Percentiles rank a stretch among this genome's conserved stretches.
phyloP scores from a whole-genome alignment of 2,113 vertebrate species.

The Muntiacus reevesi region DNA sequence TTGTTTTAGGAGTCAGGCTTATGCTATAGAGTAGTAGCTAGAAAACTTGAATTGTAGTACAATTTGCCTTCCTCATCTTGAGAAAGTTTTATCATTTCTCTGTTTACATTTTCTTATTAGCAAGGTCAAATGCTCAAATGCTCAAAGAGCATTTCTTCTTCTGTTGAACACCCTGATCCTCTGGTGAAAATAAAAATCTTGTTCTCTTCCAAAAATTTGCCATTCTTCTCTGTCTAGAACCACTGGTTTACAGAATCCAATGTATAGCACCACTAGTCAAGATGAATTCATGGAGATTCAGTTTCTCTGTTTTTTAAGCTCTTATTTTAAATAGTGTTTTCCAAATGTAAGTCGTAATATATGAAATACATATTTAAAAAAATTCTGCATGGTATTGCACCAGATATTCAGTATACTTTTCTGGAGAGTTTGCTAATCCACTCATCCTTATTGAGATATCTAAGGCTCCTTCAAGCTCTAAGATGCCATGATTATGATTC shows the following conservation, averaged over 20 bases:
- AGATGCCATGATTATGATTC: conserved; percentile 47
- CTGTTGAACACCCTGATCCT: background rate
- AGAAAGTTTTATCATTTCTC: background rate
- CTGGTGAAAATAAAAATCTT: conserved; percentile 36
- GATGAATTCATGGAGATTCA: background rate
- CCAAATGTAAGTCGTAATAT: background rate
- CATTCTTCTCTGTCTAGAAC: background rate
- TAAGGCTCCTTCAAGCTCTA: background rate
- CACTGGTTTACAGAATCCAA: background rate
- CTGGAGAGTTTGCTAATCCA: background rate
- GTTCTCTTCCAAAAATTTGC: background rate
- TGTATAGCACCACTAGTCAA: background rate
- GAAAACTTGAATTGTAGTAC: background rate
- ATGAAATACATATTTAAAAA: background rate
- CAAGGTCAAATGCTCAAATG: background rate
- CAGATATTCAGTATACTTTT: background rate
- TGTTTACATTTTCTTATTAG: conserved; percentile 6
- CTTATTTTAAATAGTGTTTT: background rate
- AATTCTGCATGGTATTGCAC: background rate
- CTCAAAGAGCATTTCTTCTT: background rate
- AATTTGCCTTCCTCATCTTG: conserved; percentile 6
- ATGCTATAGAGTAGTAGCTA: background rate
- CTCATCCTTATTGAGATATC: conserved; percentile 16
- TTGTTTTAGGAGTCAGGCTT: background rate
- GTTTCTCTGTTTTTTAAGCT: background rate